phyloP scores from a whole-genome alignment of 2,113 vertebrate species.

The Solea senegalensis region DNA sequence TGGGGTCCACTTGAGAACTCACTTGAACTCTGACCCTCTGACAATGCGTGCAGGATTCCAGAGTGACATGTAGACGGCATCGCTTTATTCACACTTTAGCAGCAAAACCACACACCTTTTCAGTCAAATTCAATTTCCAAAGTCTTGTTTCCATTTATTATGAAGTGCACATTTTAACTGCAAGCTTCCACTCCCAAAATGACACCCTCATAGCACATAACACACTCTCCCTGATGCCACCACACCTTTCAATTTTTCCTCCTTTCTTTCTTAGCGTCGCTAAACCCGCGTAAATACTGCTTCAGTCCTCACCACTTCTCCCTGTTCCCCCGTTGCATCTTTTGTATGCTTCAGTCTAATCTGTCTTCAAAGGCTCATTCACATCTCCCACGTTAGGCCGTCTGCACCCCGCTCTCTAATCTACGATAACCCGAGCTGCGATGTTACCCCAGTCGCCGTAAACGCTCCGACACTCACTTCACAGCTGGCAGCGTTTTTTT shows the following conservation, averaged over 20 bases:
- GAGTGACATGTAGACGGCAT: conserved; percentile 52
- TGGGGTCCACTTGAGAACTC: conserved; percentile 55
- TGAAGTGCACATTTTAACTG: conserved; percentile 29
- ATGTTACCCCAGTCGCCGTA: conserved; percentile 8
- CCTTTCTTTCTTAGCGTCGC: conserved; percentile 29
- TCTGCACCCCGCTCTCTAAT: conserved; percentile 11
- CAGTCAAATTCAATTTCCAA: no score
- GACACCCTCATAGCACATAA: conserved; percentile 2
- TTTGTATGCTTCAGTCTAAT: conserved; percentile 35
- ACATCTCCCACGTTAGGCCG: conserved; percentile 3
- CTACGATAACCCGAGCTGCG: neutral
- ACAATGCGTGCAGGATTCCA: conserved; percentile 64
- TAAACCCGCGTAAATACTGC: conserved; percentile 40
- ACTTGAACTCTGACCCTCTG: conserved; percentile 65
- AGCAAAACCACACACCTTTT: neutral
- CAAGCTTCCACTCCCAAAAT: conserved; percentile 30
- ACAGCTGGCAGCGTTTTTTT: conserved; percentile 10
- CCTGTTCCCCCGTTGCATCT: conserved; percentile 24
- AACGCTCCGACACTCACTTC: neutral
- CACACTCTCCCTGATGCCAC: conserved; percentile 17
- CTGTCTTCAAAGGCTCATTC: conserved; percentile 21
- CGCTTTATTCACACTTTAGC: conserved; percentile 19
- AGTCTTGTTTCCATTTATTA: conserved; percentile 10
- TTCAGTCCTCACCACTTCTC: conserved; percentile 14
- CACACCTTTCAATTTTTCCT: conserved; percentile 39